Percentiles rank a stretch among this genome's conserved stretches.
phyloP scores from a whole-genome alignment of 2,113 vertebrate genomes.

The Xenopus borealis region DNA sequence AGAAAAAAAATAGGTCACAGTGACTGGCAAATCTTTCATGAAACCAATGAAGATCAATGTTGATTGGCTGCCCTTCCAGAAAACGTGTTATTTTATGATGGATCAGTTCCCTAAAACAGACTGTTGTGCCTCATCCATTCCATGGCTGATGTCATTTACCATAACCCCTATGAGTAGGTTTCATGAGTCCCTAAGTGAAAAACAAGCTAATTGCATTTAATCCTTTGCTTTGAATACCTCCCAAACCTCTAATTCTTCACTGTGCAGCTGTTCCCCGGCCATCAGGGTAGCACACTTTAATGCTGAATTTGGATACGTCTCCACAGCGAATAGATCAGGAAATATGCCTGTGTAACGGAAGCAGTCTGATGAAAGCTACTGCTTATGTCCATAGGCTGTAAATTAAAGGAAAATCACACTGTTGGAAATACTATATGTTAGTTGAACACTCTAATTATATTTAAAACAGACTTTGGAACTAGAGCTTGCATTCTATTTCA shows the following conservation, averaged over 20 bases:
- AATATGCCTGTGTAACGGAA: conserved; percentile 29
- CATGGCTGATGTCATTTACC: conserved; percentile 31
- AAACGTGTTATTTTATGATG: conserved; percentile 20
- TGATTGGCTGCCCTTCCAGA: not conserved
- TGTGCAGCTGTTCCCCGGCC: conserved; percentile 33
- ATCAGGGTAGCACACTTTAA: conserved; percentile 11
- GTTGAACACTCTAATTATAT: not conserved
- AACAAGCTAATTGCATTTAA: conserved; percentile 40
- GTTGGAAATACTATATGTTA: conserved; percentile 6
- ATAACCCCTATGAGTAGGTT: conserved; percentile 24
- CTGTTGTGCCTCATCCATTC: conserved; percentile 26
- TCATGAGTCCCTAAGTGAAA: conserved; percentile 31
- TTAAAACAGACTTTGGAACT: no score
- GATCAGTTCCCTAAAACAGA: conserved; percentile 25
- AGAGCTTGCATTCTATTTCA: no score
- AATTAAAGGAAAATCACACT: conserved; percentile 14
- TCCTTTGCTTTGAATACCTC: conserved; percentile 27
- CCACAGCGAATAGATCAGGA: not conserved
- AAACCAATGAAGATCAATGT: conserved; percentile 9
- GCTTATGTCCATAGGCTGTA: conserved; percentile 17
- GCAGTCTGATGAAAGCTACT: conserved; percentile 28
- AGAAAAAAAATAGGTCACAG: not conserved
- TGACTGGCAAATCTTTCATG: conserved; percentile 4
- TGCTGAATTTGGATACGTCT: conserved; percentile 14
- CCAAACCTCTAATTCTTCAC: not conserved